Base-by-base conservation (phyloP, 1,140 invertebrate species). In the Polypedilum pembai region DNA sequence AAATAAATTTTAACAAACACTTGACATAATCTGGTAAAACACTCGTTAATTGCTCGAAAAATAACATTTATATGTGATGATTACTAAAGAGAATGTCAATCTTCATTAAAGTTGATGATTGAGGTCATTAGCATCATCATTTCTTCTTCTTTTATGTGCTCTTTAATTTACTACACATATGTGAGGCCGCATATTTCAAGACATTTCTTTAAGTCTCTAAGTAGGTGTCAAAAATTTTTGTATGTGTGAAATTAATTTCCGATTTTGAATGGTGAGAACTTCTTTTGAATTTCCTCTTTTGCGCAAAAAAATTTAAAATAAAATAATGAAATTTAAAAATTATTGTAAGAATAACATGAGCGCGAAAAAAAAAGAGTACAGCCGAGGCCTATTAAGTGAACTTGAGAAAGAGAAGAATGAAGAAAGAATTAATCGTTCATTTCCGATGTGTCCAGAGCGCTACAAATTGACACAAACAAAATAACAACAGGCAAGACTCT, bases 401-500 rank as follows among this genome's bases (percentile, higher is more conserved):
- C 24, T 33, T 33, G 24, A 33, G 24, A 33, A 56, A 56, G 45
- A 56, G 15, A 15, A 56, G 12, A 56, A 56, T n/a, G 24, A 56
- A 56, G 45, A 8, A n/a, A 56, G 45, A 56, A 56, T 56, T 56
- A 56, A 56, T 56, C 45, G 45, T 56, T 56, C 45, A 56, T 56
- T 56, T 56, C 45, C 45, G 45, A 56, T 56, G 45, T 56, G 45
- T 56, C 45, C 45, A 56, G 45, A n/a, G 45, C 45, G 45, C 12
- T 56, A 56, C 45, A 56, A 56, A 56, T 56, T 56, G 45, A 56
- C 45, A 56, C 45, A 56, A 56, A 56, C n/a, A 56, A 56, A 56
- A 56, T 56, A 56, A 56, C 12, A 56, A 56, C 24, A 33, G 24
- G 24, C 24, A 33, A 33, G 24, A 3, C 24, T 33, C 24, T 33